A percentile compares a stretch with the other conserved stretches of the same genome.
These are phyloP conservation scores for Aphis gossypii DNA, from an alignment of 1,140 invertebrate genomes.

Conservation along the genomic window DNA sequence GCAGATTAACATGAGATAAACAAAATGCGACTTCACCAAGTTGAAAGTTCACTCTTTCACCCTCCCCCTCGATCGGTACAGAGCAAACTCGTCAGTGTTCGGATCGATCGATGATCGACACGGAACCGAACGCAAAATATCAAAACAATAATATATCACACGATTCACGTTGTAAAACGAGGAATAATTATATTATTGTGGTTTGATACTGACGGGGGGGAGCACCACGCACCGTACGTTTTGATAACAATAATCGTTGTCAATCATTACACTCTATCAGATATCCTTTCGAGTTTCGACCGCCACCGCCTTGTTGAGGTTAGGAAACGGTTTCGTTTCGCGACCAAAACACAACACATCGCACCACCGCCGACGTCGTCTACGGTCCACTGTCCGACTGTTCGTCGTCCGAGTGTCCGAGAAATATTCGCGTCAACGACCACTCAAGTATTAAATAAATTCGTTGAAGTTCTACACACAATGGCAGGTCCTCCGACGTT, in stretches of 20 bases:
- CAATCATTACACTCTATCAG: too few relatives aligned
- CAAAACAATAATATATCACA: neutral
- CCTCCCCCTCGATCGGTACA: neutral
- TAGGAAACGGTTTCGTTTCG: slow-evolving; percentile 1
- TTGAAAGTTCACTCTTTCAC: neutral
- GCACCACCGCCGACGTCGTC: neutral
- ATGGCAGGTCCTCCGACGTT: slow-evolving; percentile 54
- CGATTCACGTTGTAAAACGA: neutral
- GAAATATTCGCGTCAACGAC: neutral
- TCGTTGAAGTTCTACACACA: neutral
- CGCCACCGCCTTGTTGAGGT: neutral
- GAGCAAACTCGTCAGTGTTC: too few relatives aligned
- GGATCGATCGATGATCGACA: too few relatives aligned
- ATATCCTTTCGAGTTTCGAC: neutral
- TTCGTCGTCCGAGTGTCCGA: neutral
- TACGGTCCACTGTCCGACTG: neutral
- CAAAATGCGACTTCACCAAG: neutral
- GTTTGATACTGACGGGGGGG: too few relatives aligned
- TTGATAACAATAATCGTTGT: slow-evolving; percentile 13
- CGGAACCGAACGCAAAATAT: neutral
- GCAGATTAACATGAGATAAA: neutral
- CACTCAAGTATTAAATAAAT: neutral
- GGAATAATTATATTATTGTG: neutral
- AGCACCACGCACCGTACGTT: neutral
- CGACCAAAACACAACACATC: neutral